Percentiles rank a stretch among this genome's conserved stretches.
Conservation (phyloP, 2,797 vertebrate species). For the Tenualosa ilisha region DNA sequence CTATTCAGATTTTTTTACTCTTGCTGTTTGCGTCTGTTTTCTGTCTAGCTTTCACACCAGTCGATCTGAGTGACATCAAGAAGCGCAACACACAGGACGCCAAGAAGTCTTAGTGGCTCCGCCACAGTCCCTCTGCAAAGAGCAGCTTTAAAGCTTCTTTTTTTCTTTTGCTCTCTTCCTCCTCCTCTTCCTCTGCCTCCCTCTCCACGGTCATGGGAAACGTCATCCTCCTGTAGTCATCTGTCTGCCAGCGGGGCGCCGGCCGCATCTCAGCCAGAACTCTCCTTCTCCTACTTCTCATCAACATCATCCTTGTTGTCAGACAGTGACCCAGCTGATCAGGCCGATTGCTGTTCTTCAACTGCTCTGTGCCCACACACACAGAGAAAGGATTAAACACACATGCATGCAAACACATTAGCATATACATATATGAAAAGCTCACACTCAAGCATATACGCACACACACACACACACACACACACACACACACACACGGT, state of each 20-base stretch:
- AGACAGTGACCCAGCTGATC: constrained; percentile 56
- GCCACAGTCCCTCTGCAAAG: constrained; percentile 36
- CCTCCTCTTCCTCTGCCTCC: background rate
- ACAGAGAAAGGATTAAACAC: background rate
- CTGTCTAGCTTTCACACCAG: constrained; percentile 88
- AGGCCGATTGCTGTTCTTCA: constrained; percentile 31
- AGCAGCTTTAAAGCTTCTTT: constrained; percentile 47
- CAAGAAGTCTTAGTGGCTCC: constrained; percentile 90
- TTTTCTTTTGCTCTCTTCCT: constrained; percentile 57
- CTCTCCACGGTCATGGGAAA: constrained; percentile 56
- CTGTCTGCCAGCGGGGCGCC: constrained; percentile 57
- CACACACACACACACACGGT: background rate
- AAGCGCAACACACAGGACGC: constrained; percentile 91
- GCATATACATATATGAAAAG: background rate
- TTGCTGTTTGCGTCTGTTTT: constrained; percentile 4
- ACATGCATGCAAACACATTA: background rate
- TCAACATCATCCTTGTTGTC: constrained; percentile 51
- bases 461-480: background rate
- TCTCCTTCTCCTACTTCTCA: constrained; percentile 57
- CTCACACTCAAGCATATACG: background rate
- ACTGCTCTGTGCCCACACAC: background rate
- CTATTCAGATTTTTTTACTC: background rate
- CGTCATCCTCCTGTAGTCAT: constrained; percentile 65
- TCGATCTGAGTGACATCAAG: constrained; percentile 95
- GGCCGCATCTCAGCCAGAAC: background rate